Conservation (phyloP, 2,113 vertebrate species). For the Elaphurus davidianus region DNA sequence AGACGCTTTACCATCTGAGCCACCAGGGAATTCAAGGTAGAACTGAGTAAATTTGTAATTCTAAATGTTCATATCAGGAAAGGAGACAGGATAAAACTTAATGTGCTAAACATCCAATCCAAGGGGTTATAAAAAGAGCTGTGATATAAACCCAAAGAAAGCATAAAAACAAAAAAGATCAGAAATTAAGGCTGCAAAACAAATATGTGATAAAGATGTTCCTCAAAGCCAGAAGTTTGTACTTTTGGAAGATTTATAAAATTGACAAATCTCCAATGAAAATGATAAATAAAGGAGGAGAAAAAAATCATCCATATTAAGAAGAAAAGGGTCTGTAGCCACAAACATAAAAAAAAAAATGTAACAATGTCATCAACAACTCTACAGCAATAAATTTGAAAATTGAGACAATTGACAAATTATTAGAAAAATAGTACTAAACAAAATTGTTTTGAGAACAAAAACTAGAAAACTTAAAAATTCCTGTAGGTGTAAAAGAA, state of each 20-base stretch:
- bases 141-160: background rate
- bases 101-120: accelerated
- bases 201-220: background rate
- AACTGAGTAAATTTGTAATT: background rate
- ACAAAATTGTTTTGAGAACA: background rate
- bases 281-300: background rate
- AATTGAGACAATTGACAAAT: background rate
- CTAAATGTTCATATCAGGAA: background rate
- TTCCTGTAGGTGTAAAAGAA: background rate
- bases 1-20: background rate
- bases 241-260: background rate
- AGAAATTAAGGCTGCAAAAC: background rate
- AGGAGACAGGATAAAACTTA: background rate
- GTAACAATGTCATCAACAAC: background rate
- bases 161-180: background rate
- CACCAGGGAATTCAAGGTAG: background rate
- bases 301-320: background rate
- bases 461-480: background rate
- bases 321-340: background rate
- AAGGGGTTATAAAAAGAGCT: background rate
- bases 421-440: background rate
- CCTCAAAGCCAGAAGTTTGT: background rate
- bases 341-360: background rate
- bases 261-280: background rate
- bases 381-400: background rate